Evolutionary conservation across 2,888 invertebrate genomes (phyloP).

Genomic region (Tetranychus piercei): DNA sequence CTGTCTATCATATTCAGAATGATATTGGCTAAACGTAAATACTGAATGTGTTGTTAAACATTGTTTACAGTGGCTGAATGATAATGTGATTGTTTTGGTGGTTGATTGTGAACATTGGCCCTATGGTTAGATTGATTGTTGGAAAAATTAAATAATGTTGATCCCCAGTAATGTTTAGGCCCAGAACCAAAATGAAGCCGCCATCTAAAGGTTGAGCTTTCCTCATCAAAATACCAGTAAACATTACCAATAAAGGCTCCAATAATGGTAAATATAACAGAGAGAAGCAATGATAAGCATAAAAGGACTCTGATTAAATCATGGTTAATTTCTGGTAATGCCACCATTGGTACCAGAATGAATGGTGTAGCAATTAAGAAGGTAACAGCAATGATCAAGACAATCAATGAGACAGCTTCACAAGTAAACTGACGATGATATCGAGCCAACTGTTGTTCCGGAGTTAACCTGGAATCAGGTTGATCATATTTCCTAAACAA

Average conservation of each 20-base stretch:
- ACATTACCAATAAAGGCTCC: conserved; percentile 23
- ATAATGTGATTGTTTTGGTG: background rate
- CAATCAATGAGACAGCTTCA: conserved; percentile 21
- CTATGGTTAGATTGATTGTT: background rate
- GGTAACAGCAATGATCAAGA: conserved; percentile 21
- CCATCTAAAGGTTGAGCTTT: conserved; percentile 17
- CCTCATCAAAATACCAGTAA: conserved; percentile 23
- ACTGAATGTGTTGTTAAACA: background rate
- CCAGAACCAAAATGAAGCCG: conserved; percentile 23
- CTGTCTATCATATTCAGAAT: no score
- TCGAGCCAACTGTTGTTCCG: conserved; percentile 20
- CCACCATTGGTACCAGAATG: conserved; percentile 23
- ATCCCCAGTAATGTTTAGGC: conserved; percentile 24
- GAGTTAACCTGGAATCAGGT: conserved; percentile 11
- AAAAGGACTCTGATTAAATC: conserved; percentile 20
- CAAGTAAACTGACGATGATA: conserved; percentile 21
- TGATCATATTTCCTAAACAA: background rate
- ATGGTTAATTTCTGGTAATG: conserved; percentile 21
- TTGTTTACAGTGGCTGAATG: background rate
- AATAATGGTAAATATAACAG: conserved; percentile 18
- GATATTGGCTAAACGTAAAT: no score
- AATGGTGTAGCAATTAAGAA: conserved; percentile 23
- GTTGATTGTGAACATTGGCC: background rate
- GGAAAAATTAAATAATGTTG: background rate
- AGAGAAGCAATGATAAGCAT: conserved; percentile 12